Evolutionary conservation across 2,797 vertebrate genomes (phyloP).

Genomic region (Podarcis siculus): DNA sequence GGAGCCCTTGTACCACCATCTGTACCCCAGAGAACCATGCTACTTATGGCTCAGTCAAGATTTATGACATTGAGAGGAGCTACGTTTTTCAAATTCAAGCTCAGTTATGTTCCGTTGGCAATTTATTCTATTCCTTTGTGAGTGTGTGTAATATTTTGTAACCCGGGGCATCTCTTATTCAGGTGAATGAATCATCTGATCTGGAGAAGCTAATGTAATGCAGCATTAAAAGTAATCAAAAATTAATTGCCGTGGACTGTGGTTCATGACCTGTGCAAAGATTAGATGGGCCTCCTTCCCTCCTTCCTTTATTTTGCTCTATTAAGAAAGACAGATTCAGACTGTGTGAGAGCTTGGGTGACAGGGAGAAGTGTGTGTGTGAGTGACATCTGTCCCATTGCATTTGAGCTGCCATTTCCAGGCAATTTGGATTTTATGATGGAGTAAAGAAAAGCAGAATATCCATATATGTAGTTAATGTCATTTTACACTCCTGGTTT

Average conservation of each 20-base stretch:
- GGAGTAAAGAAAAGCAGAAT: neutral
- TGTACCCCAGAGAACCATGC: neutral
- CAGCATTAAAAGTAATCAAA: constrained; percentile 19
- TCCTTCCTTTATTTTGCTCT: neutral
- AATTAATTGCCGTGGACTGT: neutral
- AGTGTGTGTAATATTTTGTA: neutral
- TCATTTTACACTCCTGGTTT: neutral
- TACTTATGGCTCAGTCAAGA: neutral
- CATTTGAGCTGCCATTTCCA: neutral
- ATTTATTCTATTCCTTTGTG: neutral
- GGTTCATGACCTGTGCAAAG: neutral
- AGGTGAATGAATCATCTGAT: neutral
- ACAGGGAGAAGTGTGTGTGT: neutral
- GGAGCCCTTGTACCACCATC: neutral
- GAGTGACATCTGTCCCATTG: neutral
- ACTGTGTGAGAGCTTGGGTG: neutral
- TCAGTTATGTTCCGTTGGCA: neutral
- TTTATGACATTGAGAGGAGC: neutral
- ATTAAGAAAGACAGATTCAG: neutral
- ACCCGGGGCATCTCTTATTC: neutral
- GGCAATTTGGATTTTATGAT: neutral
- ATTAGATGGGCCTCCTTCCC: neutral
- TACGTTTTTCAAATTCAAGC: neutral
- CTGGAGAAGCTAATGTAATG: neutral
- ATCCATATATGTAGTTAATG: neutral